Conservation (phyloP, 2,113 vertebrate genomes). For the Maylandia zebra region DNA sequence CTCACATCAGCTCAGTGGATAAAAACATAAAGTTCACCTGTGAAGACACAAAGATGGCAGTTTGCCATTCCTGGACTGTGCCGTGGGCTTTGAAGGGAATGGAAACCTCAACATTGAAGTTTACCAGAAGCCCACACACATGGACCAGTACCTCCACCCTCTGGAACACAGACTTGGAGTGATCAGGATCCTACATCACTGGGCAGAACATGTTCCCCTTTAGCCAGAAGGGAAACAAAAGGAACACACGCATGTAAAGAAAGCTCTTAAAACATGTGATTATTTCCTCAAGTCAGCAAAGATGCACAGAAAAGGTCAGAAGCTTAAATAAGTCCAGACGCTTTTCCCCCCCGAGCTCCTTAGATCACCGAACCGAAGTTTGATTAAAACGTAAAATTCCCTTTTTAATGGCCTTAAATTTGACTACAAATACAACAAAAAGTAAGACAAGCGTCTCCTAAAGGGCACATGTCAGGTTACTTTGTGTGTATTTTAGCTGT, state of each 20-base stretch:
- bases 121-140: fast-evolving
- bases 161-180: not conserved
- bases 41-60: not conserved
- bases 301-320: not conserved
- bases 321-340: fast-evolving
- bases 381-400: too few relatives aligned
- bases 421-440: too few relatives aligned
- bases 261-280: not conserved
- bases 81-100: not conserved
- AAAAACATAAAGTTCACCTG: not conserved
- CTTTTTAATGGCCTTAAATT: too few relatives aligned
- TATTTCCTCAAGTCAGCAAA: not conserved
- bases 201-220: fast-evolving
- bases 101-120: fast-evolving
- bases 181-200: not conserved
- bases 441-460: too few relatives aligned
- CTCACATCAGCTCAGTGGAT: not conserved
- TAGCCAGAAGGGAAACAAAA: not conserved
- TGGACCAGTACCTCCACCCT: not conserved
- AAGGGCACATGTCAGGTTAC: not conserved
- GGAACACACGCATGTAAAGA: fast-evolving
- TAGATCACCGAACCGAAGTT: too few relatives aligned
- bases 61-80: not conserved
- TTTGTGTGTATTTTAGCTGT: not conserved
- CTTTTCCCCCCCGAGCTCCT: fast-evolving